Base-by-base conservation (phyloP, 1,140 invertebrate genomes). In the Mactra quadrangularis region DNA sequence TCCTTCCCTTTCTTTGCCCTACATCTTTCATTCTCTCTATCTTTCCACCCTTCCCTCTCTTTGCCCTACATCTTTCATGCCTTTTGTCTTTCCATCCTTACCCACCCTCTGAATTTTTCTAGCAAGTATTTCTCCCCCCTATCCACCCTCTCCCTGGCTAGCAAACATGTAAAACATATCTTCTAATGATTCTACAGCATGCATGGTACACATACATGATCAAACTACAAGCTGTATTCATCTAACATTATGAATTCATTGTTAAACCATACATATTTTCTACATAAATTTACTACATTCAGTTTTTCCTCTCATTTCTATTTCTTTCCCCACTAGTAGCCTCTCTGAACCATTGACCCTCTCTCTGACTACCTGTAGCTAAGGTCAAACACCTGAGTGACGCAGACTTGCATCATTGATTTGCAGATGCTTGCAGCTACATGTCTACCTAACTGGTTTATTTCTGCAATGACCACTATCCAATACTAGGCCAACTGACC, bases 371-470 rank as follows among this genome's bases (percentile, higher is more conserved):
- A 68, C 45, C 64, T 66, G 62, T 27, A 25, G 64, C 45, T 50
- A 68, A 68, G 64, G 64, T 68, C 64, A 68, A 68, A 41, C 64
- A 68, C 64, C 64, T 68, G 41, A 29, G 64, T 68, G 64, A 68
- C 45, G 64, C 33, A 50, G 22, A 68, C 64, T 68, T 68, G 45
- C 64, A 68, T 68, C 64, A 68, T 29, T 35, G 41, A 31, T 68
- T 25, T 68, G 64, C 64, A 68, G 41, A 68, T 68, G 64, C 64
- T 68, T 68, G 64, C 64, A 68, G 41, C 45, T 50, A 68, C 64
- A 68, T 35, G 64, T 68, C 64, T 68, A 41, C 47, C n/a, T 15
- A 4, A 47, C 41, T 41, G 45, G 64, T 68, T 41, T 68, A 68
- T 15, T 41, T 47, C 64, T 68, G 64, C 64, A 68, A 9, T 68